phyloP scores from a whole-genome alignment of 2,888 invertebrate species.

The Cephus pygmeus region DNA sequence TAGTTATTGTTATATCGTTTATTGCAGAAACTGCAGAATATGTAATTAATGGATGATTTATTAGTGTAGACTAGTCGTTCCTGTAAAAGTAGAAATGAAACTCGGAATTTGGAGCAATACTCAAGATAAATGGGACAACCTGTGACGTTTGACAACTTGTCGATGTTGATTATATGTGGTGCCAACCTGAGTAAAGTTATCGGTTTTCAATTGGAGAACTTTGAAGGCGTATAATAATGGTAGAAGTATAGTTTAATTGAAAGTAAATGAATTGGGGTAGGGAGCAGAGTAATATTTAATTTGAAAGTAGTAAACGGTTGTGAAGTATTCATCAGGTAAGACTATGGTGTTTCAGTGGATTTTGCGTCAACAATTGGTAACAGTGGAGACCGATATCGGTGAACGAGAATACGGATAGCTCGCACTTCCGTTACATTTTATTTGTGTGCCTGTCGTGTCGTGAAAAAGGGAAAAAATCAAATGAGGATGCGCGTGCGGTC shows the following conservation, averaged over 20 bases:
- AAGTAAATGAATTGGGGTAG: background rate
- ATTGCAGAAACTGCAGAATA: background rate
- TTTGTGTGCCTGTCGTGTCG: conserved; percentile 32
- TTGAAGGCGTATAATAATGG: background rate
- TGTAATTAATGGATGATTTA: background rate
- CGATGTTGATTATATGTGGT: conserved; percentile 3
- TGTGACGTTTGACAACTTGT: conserved; percentile 22
- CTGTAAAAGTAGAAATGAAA: background rate
- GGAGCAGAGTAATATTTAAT: background rate
- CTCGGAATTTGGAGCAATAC: background rate
- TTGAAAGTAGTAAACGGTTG: background rate
- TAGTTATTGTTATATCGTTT: background rate
- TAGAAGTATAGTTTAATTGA: no score
- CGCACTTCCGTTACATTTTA: conserved; percentile 48
- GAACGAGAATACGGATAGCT: conserved; percentile 31
- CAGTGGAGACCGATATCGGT: conserved; percentile 26
- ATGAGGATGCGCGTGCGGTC: conserved; percentile 32
- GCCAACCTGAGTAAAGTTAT: conserved; percentile 18
- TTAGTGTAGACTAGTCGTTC: background rate
- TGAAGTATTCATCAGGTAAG: background rate
- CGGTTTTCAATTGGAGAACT: background rate
- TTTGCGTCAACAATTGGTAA: conserved; percentile 20
- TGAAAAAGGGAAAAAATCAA: conserved; percentile 27
- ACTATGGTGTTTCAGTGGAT: background rate
- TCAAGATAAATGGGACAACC: background rate